phyloP scores from a whole-genome alignment of 2,113 vertebrate species.

The Protomyctophum bolini region DNA sequence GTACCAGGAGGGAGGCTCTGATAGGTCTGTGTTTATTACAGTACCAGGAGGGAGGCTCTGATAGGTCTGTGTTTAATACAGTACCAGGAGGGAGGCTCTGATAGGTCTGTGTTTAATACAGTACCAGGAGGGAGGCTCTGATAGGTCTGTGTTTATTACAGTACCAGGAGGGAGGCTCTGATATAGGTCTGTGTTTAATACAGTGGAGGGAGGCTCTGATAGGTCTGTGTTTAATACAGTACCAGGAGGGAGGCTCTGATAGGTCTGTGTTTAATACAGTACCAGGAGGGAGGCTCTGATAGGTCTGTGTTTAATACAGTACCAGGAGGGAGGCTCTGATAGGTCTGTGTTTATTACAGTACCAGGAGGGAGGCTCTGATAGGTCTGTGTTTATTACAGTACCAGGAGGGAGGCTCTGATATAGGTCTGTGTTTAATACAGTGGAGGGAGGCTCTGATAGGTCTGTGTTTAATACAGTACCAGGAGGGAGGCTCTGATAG shows the following conservation, averaged over 20 bases:
- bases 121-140: slow-evolving; percentile 16
- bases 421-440: slow-evolving; percentile 23
- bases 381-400: slow-evolving; percentile 19
- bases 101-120: slow-evolving; percentile 21
- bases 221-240: slow-evolving; percentile 17
- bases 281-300: slow-evolving; percentile 19
- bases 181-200: slow-evolving; percentile 26
- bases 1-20: slow-evolving; percentile 16
- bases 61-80: slow-evolving; percentile 21
- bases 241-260: slow-evolving; percentile 19
- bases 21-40: slow-evolving; percentile 24
- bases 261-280: slow-evolving; percentile 17
- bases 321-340: slow-evolving; percentile 19
- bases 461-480: slow-evolving; percentile 5
- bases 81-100: slow-evolving; percentile 16
- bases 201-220: slow-evolving; percentile 14
- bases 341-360: slow-evolving; percentile 19
- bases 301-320: slow-evolving; percentile 17
- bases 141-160: slow-evolving; percentile 24
- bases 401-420: slow-evolving; percentile 19
- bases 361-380: slow-evolving; percentile 19
- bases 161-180: slow-evolving; percentile 16
- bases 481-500: slow-evolving; percentile 25
- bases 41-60: slow-evolving; percentile 16
- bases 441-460: slow-evolving; percentile 21